These are phyloP conservation scores for Drosophila persimilis DNA, from an alignment of 1,140 invertebrate genomes.

Conservation along the genomic window DNA sequence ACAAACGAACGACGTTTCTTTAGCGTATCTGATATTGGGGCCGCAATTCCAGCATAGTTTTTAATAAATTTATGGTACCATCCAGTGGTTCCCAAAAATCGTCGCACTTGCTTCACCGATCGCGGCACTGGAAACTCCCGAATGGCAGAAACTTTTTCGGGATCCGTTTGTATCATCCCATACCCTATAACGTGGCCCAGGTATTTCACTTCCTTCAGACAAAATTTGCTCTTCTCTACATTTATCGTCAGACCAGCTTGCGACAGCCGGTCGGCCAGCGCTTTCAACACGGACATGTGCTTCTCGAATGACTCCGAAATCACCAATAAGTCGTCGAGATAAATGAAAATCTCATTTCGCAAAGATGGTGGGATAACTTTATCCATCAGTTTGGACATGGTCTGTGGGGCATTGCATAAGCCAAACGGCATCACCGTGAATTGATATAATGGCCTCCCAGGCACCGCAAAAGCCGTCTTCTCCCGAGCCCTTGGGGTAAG, in stretches of 20 bases:
- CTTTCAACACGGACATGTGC: background rate
- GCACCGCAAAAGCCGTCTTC: conserved; percentile 8
- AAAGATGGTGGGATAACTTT: conserved; percentile 3
- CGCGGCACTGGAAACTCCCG: background rate
- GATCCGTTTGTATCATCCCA: background rate
- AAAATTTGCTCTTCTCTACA: conserved; percentile 7
- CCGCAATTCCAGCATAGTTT: too few relatives aligned
- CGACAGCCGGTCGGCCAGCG: background rate
- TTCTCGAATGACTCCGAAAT: conserved; percentile 10
- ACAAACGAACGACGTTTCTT: background rate
- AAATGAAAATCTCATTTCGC: background rate
- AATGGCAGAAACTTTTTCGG: background rate
- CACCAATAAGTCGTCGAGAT: conserved; percentile 11
- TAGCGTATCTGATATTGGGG: background rate
- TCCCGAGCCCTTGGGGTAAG: background rate
- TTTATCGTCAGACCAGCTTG: conserved; percentile 13
- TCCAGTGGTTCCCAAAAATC: too few relatives aligned
- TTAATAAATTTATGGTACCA: too few relatives aligned
- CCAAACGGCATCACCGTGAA: conserved; percentile 21
- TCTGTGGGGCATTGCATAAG: conserved; percentile 3
- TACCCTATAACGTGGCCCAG: conserved; percentile 1
- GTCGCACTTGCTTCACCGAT: background rate
- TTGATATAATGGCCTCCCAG: conserved; percentile 9
- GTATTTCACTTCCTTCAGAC: conserved; percentile 3
- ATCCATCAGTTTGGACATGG: conserved; percentile 23